Base-by-base conservation (phyloP, 2,113 vertebrate genomes). In the Entelurus aequoreus region DNA sequence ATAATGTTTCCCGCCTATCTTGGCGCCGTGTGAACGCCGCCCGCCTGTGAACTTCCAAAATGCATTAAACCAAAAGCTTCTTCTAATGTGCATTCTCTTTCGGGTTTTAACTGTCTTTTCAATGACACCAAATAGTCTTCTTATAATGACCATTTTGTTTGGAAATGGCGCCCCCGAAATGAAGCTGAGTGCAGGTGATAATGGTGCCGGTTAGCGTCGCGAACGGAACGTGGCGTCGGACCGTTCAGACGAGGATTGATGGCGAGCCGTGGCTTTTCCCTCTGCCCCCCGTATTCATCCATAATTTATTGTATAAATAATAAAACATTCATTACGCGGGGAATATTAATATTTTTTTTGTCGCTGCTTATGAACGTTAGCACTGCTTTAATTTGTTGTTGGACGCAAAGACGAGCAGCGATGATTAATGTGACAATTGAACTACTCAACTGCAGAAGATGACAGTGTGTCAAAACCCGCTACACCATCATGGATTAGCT, bases 231-330 rank as follows among this genome's bases (percentile, higher is more conserved):
- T 74, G 40, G 69, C 72, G 81, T 81, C 81, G 71, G 60, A 79
- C 68, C 81, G 66, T 84, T 40, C 77, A 81, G 77, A 86, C 80
- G 72, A 68, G 74, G 73, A 88, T 86, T 85, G 87, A 89, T 89
- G 83, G 84, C 73, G 76, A 79, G 72, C 65, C 69, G 38, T 71
- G 66, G 70, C 53, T 65, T 82, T 78, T 46, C 46, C 56, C 77
- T 87, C 82, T 77, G 78, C 74, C 73, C 14, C 9, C n/a, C 19
- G 65, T 75, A 72, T 85, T 77, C 82, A 90, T 90, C 85, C 86
- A 89, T 90, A 85, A 90, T 92, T 88, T 86, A 89, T 84, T 62
- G 66, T 63, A 89, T 91, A 87, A 91, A 91, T 92, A 92, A 90
- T 91, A 85, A 79, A 88, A 76, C 81, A 82, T 90, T 90, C 86